Conservation (phyloP, 2,888 invertebrate species). For the Neoascia interrupta region DNA sequence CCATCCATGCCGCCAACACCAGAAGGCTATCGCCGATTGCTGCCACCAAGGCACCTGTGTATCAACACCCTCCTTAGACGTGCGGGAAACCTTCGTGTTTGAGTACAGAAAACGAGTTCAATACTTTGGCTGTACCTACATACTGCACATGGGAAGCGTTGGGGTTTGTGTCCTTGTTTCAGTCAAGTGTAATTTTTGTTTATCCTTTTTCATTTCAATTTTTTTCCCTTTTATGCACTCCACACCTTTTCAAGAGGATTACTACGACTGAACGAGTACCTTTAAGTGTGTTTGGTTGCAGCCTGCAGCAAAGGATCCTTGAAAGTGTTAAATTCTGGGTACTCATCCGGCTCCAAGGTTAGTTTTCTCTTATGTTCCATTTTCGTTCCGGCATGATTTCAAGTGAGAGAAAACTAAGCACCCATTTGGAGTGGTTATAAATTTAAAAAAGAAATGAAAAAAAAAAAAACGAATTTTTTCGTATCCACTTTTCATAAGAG, state of each 20-base stretch:
- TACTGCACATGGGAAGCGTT: slow-evolving; percentile 30
- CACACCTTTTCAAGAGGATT: slow-evolving; percentile 19
- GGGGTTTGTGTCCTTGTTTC: slow-evolving; percentile 36
- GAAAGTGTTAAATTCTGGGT: slow-evolving; percentile 35
- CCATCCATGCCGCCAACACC: not conserved
- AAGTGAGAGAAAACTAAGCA: slow-evolving; percentile 6
- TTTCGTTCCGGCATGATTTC: not conserved
- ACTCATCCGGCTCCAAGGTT: not conserved
- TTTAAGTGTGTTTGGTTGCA: slow-evolving; percentile 17
- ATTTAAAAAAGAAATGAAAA: slow-evolving; percentile 8
- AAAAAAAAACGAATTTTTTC: not conserved
- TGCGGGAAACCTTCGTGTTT: too few species aligned
- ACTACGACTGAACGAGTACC: slow-evolving; percentile 21
- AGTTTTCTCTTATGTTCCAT: not conserved
- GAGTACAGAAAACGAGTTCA: too few species aligned
- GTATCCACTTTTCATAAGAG: not conserved
- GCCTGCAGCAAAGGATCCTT: slow-evolving; percentile 37
- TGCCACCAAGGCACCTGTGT: not conserved
- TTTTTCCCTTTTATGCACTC: not conserved
- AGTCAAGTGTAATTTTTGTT: not conserved
- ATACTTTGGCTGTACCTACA: not conserved
- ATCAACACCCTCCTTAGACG: too few species aligned
- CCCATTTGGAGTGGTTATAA: slow-evolving; percentile 30
- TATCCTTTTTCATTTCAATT: not conserved
- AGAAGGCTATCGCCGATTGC: not conserved